Evolutionary conservation across 1,140 invertebrate species (phyloP), one percentile per base, ranked within the genome.

Genomic region (Plectrocnemia conspersa): DNA sequence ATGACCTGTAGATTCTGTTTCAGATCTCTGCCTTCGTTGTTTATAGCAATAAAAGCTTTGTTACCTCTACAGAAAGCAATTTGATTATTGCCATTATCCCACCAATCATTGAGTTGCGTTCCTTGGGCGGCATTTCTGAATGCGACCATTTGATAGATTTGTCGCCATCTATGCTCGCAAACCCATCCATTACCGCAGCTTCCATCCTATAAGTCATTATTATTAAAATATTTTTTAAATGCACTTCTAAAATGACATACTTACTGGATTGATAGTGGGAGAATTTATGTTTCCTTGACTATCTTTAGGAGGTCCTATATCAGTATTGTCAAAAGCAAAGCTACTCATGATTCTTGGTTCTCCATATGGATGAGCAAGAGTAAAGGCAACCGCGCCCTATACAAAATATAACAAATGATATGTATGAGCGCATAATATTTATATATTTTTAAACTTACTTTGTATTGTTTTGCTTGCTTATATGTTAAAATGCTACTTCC

Each of bases 131-230:
- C 70, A 64, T 86, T 89, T 29, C 84, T 75, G 68, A 91, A 91
- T 2, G 65, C 66, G 1, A 88, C 85, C 89, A 93, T 93, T 57
- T 86, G 84, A 66, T 74, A 83, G 61, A 93, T 90, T 64, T 86
- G 81, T 3, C 81, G 71, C 90, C 89, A 93, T 16, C 89, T 79
- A 68, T 95, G 91, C 69, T 95, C 91, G 65, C 92, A 95, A 0
- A 93, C 70, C 89, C 89, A 95, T 1, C 88, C 89, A 63, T 84
- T 83, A 1, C 76, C 79, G 63, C 91, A 94, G 1, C 72, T 77
- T 1, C 78, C 74, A 61, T 89, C 79, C 73, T 75, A 21, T 10
- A 23, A 58, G 15, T 66, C 4, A 45, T 4, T 23, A 19, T 52
- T 52, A 49, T 23, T 11, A n/a, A 52, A 9, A 36, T 11, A 16